phyloP scores from a whole-genome alignment of 2,113 vertebrate species.

The Hymenochirus boettgeri region DNA sequence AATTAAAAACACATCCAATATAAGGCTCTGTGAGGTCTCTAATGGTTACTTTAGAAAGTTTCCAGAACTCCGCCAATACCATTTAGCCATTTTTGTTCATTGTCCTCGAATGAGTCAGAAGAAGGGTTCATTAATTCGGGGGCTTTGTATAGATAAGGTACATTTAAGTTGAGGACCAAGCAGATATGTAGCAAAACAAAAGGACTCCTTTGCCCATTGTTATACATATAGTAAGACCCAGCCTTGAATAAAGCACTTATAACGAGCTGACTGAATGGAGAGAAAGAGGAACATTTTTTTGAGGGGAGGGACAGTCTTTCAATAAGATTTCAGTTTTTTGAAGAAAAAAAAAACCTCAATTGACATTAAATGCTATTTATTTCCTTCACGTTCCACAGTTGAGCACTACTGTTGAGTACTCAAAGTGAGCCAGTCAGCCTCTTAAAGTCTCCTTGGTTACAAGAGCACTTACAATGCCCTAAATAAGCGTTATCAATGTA shows the following conservation, averaged over 20 bases:
- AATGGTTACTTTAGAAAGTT: not conserved
- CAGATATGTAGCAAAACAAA: not conserved
- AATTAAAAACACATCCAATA: too few species aligned
- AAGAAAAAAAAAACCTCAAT: slow-evolving; percentile 10
- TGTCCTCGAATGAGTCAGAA: slow-evolving; percentile 24
- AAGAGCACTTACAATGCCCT: slow-evolving; percentile 29
- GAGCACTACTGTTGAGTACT: slow-evolving; percentile 24
- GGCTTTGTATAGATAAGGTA: slow-evolving; percentile 41
- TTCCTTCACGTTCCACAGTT: slow-evolving; percentile 30
- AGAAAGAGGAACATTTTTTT: slow-evolving; percentile 1
- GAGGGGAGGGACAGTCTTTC: slow-evolving; percentile 5
- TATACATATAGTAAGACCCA: slow-evolving; percentile 32
- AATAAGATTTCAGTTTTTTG: slow-evolving; percentile 2
- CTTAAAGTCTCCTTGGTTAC: slow-evolving; percentile 39
- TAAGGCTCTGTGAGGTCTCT: too few species aligned
- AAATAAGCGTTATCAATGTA: slow-evolving; percentile 8
- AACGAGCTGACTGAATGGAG: slow-evolving; percentile 30
- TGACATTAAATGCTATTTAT: slow-evolving; percentile 25
- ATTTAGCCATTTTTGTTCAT: slow-evolving; percentile 5
- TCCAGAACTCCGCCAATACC: slow-evolving; percentile 1
- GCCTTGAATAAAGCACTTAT: slow-evolving; percentile 43
- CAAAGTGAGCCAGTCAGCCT: slow-evolving; percentile 35
- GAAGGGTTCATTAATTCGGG: slow-evolving; percentile 5
- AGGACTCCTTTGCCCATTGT: slow-evolving; percentile 11
- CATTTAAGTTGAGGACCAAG: not conserved